Evolutionary conservation across 2,888 invertebrate species (phyloP), one percentile per base, ranked within the genome.

Genomic region (Arctia plantaginis): DNA sequence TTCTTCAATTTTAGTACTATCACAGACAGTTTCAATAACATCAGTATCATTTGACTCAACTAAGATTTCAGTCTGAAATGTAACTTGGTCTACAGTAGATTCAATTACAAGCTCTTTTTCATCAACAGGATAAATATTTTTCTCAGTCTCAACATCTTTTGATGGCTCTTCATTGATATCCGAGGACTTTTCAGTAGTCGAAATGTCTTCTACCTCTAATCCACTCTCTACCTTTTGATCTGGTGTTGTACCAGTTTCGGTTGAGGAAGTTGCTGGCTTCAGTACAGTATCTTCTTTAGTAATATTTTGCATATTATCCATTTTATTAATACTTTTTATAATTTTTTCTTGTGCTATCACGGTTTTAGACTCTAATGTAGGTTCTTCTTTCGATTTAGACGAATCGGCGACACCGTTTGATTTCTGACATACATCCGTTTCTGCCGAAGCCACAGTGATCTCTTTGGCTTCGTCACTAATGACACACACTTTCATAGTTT

Each of bases 31-130:
- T 69, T 88, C 88, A 78, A 84, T 86, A 13, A 84, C 73, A 73
- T 91, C 92, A 88, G 85, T 88, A 78, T 89, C 90, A 90, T 91
- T 91, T 68, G 91, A 88, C 86, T 95, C 95, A 77, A 95, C 89
- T 65, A 95, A 82, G 80, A 95, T 89, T 89, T 95, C 95, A 69
- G 95, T 95, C 84, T 94, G 90, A 88, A 95, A 94, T 76, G 88
- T 89, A 55, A 93, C 90, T 83, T 85, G 86, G 39, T 91, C 91
- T 64, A 79, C 81, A 66, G 76, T 76, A 59, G 79, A 66, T 71
- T 89, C 88, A 41, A 82, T 80, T 73, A 78, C 80, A 70, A 81
- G 84, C 73, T 86, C 85, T 72, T 77, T 75, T 62, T 51, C 71
- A 23, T 66, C 71, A 71, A 82, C 77, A 44, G 71, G 41, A 69